These are phyloP conservation scores for Kradibia gibbosae DNA, from an alignment of 1,140 invertebrate genomes.

Conservation along the genomic window DNA sequence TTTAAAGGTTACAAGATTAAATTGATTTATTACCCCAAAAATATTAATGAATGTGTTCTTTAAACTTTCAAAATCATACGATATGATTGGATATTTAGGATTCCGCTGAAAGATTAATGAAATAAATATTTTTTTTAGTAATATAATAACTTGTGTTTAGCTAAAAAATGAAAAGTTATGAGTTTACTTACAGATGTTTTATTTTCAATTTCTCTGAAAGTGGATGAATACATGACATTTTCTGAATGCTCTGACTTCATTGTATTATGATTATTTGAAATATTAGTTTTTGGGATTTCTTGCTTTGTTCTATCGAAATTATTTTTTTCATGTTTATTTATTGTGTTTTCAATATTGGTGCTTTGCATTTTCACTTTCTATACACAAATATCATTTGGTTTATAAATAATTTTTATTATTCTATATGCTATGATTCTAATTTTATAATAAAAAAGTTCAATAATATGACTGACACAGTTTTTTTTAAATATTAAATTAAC, in stretches of 20 bases:
- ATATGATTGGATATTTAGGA: not conserved
- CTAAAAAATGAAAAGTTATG: not conserved
- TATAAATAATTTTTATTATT: too few species aligned
- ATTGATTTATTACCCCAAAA: not conserved
- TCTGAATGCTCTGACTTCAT: not conserved
- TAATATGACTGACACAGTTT: too few species aligned
- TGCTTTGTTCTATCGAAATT: not conserved
- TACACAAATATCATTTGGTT: too few species aligned
- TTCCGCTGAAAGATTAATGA: not conserved
- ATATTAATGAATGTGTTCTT: not conserved
- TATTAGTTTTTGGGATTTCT: not conserved
- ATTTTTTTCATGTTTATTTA: too few species aligned
- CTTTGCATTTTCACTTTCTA: too few species aligned
- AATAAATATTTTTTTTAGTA: not conserved
- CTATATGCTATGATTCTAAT: too few species aligned
- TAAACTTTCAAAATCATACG: not conserved
- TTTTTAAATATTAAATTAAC: too few species aligned
- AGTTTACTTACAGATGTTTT: not conserved
- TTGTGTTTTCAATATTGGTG: too few species aligned
- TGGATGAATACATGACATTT: not conserved
- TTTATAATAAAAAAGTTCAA: too few species aligned
- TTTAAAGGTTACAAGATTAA: not conserved
- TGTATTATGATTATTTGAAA: not conserved
- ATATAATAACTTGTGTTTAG: not conserved
- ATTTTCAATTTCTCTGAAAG: not conserved